Evolutionary conservation across 1,140 invertebrate genomes (phyloP), one percentile per base, ranked within the genome.

Genomic region (Hestina assimilis): DNA sequence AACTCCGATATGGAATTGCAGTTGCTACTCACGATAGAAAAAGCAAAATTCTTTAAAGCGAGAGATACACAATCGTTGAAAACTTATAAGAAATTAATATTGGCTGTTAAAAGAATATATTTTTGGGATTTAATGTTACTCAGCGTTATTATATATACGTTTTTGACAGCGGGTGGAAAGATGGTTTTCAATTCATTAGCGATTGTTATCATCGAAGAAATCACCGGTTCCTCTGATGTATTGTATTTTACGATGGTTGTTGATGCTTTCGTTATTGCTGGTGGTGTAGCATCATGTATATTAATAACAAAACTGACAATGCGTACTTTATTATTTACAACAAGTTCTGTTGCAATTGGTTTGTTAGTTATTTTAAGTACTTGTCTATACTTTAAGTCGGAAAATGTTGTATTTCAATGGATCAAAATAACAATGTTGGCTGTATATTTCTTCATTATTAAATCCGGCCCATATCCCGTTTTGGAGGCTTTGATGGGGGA

Each of bases 381-480:
- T 0, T 61, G 17, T 24, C 33, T 59, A 14, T 65, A 69, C 11
- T 69, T 52, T 29, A 42, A 51, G 2, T 55, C 54, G 9, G 26
- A 26, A 3, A 14, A 41, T n/a, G 14, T 40, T 29, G 0, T 28
- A 19, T 9, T 52, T 31, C 11, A 53, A 31, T 64, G 63, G 63
- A 28, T 66, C 6, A 66, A 38, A 8, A 29, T 48, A 20, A 8
- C n/a, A 8, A 29, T 66, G 12, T 38, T 66, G 14, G 63, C 51
- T 2, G 12, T 63, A 4, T 69, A 63, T 51, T 60, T 66, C 14
- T 55, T 66, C 5, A 19, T 51, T 1, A 33, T 54, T 0, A 57
- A 69, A 5, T n/a, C 59, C 4, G 66, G 63, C 4, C 56, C 63
- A 3, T 69, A 55, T 20, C 55, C 66, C 8, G 33, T 60, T 2